Base-by-base conservation (phyloP, 1,140 invertebrate genomes). In the Eupeodes corollae region DNA sequence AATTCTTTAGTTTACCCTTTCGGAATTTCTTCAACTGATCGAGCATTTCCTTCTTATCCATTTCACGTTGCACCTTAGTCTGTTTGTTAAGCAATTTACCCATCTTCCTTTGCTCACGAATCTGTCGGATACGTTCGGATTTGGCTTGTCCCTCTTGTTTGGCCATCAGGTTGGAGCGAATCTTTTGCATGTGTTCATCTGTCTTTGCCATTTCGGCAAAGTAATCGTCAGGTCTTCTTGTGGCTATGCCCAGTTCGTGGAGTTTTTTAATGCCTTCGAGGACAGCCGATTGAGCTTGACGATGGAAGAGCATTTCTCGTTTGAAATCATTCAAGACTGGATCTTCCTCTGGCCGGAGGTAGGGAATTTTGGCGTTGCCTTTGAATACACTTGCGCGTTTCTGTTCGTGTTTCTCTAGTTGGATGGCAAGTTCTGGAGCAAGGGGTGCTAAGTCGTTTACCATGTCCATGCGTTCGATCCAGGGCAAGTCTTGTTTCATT, bases 121-220 rank as follows among this genome's bases (percentile, higher is more conserved):
- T 70, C 62, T 95, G 88, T 54, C 87, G 80, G 0, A 91, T 83
- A 61, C 91, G 90, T 67, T 98, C 92, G 2, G 83, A 84, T 55
- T 84, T 78, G 52, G 94, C 87, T 42, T 87, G 80, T 10, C 80
- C 78, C 10, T 79, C 75, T 61, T 98, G 85, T 63, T 93, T 91
- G 39, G 86, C 79, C 67, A 91, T 75, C 1, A 98, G 63, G 59
- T 84, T 84, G 59, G 85, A 75, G 42, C 91, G 77, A 0, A 98
- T 83, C 70, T 94, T 97, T 61, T 96, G 89, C 96, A 99, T 99
- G 54, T 99, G 96, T 35, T 80, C 77, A 72, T 99, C 96, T 42
- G 88, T 79, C 68, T 99, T 99, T 2, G 91, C 91, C 96, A 99
- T 99, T 76, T 99, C 88, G 1, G 95, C 96, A 74, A 96, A 98